Evolutionary conservation across 2,797 vertebrate genomes (phyloP).

Genomic region (Sebastes glaucus): DNA sequence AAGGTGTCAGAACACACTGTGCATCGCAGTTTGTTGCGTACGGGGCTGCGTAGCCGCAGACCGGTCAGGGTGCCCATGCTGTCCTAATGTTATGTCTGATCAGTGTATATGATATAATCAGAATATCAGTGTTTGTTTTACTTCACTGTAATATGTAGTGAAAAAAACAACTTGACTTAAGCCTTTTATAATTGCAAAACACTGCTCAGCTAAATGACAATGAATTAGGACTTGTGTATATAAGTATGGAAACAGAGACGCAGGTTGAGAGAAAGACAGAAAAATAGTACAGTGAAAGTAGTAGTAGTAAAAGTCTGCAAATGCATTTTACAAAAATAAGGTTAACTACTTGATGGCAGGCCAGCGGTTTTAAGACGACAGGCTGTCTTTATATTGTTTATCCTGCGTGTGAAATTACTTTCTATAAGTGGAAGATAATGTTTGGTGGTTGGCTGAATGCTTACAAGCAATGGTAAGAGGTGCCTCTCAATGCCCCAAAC

Average conservation of each 20-base stretch:
- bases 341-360: slow-evolving; percentile 24
- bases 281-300: neutral
- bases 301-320: neutral
- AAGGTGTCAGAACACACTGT: too few species aligned
- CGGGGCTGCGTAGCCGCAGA: too few species aligned
- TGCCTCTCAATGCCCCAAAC: slow-evolving; percentile 45
- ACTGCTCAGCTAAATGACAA: neutral
- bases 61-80: too few species aligned
- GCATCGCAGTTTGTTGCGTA: too few species aligned
- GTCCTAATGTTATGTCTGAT: too few species aligned
- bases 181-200: neutral
- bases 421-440: slow-evolving; percentile 52
- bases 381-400: slow-evolving; percentile 55
- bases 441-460: slow-evolving; percentile 55
- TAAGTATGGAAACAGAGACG: neutral
- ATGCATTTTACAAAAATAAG: slow-evolving; percentile 21
- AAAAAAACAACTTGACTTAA: neutral
- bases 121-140: neutral
- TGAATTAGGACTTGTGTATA: neutral
- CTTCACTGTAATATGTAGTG: neutral
- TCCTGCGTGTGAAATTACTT: slow-evolving; percentile 33
- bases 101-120: neutral
- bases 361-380: slow-evolving; percentile 41
- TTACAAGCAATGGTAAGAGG: slow-evolving; percentile 57
- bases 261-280: neutral